Evolutionary conservation across 2,113 vertebrate species (phyloP).

Genomic region (Crotalus horridus): DNA sequence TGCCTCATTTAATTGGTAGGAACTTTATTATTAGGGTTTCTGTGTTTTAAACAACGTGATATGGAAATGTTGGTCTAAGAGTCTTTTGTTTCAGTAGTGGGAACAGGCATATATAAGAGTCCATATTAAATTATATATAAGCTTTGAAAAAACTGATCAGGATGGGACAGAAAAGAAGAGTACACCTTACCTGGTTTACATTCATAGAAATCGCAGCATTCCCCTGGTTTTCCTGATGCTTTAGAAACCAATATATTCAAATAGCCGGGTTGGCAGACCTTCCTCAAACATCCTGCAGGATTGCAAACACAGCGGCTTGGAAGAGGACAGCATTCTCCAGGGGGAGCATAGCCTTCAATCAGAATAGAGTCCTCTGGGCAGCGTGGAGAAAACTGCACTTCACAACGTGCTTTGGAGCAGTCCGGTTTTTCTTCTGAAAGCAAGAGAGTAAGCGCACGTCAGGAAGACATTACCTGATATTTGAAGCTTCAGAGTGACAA

Average conservation of each 20-base stretch:
- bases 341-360: conserved; percentile 88
- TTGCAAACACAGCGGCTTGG: conserved; percentile 88
- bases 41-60: not conserved
- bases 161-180: too few relatives aligned
- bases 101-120: not conserved
- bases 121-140: not conserved
- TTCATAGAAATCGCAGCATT: conserved; percentile 90
- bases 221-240: conserved; percentile 86
- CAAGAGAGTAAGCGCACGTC: conserved; percentile 43
- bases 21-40: not conserved
- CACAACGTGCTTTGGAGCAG: conserved; percentile 86
- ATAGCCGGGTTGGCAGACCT: conserved; percentile 87
- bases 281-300: conserved; percentile 85
- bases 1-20: not conserved
- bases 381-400: conserved; percentile 89
- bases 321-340: conserved; percentile 86
- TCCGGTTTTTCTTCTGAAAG: conserved; percentile 87
- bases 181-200: conserved; percentile 84
- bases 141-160: not conserved
- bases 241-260: conserved; percentile 88
- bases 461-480: conserved; percentile 10
- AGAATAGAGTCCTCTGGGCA: conserved; percentile 88
- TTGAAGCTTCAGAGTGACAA: not conserved
- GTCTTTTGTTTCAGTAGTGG: not conserved
- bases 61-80: not conserved